Conservation (phyloP, 2,797 vertebrate species). For the Sternotherus odoratus region DNA sequence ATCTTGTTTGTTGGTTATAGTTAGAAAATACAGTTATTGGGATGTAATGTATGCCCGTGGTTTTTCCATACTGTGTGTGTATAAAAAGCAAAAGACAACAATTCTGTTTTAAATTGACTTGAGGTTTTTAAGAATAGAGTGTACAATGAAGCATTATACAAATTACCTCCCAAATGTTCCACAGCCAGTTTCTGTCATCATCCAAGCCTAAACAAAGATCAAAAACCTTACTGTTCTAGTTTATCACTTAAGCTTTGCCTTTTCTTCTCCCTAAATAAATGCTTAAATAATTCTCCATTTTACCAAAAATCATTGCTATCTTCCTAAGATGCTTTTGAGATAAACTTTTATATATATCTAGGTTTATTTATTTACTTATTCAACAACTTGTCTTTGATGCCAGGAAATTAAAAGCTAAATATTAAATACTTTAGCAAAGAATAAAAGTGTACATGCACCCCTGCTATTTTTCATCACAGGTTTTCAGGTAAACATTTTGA, state of each 20-base stretch:
- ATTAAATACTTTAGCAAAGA: background rate
- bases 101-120: background rate
- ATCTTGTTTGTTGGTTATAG: slow-evolving; percentile 10
- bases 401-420: background rate
- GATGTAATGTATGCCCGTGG: background rate
- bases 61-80: background rate
- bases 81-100: background rate
- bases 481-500: background rate
- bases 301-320: background rate
- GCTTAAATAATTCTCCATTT: background rate
- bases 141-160: background rate
- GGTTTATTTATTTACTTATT: background rate
- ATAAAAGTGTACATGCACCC: background rate
- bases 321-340: background rate
- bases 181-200: background rate
- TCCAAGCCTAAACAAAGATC: background rate
- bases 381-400: background rate
- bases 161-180: background rate
- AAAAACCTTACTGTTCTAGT: background rate
- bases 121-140: background rate
- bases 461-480: background rate
- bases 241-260: background rate
- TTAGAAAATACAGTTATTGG: background rate
- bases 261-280: background rate
- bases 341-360: background rate